Percentiles rank a stretch among this genome's conserved stretches.
Conservation (phyloP, 2,888 invertebrate species). For the Watsonalla cultraria region DNA sequence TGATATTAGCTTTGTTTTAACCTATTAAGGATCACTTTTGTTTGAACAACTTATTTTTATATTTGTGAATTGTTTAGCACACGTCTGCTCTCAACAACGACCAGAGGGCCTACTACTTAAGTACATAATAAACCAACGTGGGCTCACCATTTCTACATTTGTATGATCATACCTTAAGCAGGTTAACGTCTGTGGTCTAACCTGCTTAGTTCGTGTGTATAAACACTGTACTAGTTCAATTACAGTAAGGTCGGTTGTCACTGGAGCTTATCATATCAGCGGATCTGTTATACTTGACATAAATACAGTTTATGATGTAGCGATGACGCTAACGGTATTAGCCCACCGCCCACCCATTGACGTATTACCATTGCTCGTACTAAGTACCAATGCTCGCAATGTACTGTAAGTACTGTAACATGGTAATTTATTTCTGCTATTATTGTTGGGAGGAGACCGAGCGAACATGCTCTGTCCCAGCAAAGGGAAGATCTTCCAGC, state of each 20-base stretch:
- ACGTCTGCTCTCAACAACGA: no score
- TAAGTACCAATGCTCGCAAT: constrained; percentile 4
- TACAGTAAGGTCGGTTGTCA: constrained; percentile 1
- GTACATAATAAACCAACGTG: no score
- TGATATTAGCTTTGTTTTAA: no score
- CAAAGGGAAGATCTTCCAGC: no score
- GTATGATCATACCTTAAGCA: neutral
- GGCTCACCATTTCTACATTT: no score
- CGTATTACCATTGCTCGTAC: constrained; percentile 20
- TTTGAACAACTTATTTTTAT: no score
- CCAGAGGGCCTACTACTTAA: no score
- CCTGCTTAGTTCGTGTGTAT: no score
- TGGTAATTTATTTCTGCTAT: constrained; percentile 2
- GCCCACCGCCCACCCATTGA: constrained; percentile 39
- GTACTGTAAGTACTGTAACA: constrained; percentile 5
- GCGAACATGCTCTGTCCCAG: no score
- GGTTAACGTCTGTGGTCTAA: no score
- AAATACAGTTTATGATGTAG: constrained; percentile 37
- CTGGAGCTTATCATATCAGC: constrained; percentile 10
- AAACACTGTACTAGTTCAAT: neutral
- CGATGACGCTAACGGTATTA: constrained; percentile 23
- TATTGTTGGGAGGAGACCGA: constrained; percentile 1
- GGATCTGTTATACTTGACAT: constrained; percentile 29
- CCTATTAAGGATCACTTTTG: no score
- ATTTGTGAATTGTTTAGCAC: no score